Conservation (phyloP, 2,797 vertebrate species). For the Syndactyla subalaris region DNA sequence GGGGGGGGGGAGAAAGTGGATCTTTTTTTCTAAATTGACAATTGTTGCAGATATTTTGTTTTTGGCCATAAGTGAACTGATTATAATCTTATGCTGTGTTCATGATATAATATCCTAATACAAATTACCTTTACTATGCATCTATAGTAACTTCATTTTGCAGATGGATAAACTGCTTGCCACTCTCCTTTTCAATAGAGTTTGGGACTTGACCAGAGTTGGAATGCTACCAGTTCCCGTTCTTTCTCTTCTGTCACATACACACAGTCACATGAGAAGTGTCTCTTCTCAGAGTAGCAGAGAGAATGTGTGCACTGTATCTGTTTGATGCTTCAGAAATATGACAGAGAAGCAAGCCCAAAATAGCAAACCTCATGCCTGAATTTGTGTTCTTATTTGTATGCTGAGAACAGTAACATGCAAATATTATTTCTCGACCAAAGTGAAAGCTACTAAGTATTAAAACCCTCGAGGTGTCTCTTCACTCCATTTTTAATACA, state of each 20-base stretch:
- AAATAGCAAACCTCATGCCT: not conserved
- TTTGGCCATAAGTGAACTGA: not conserved
- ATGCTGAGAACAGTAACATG: not conserved
- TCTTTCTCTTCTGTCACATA: not conserved
- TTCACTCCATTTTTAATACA: not conserved
- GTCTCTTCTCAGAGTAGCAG: not conserved
- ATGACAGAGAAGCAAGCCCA: not conserved
- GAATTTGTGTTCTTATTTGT: not conserved
- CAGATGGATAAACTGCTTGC: not conserved
- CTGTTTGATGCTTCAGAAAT: not conserved
- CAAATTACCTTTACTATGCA: not conserved
- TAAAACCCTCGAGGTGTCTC: not conserved
- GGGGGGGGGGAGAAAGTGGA: not conserved
- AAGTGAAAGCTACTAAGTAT: not conserved
- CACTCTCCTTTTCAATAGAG: not conserved
- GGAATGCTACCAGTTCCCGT: not conserved
- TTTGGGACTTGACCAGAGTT: not conserved
- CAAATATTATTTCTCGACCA: not conserved
- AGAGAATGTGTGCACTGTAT: not conserved
- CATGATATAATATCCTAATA: not conserved
- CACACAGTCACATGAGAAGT: not conserved
- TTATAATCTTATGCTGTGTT: not conserved
- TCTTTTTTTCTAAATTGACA: not conserved
- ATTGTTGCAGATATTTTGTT: not conserved
- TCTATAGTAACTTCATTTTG: not conserved